A percentile compares a stretch with the other conserved stretches of the same genome.
Evolutionary conservation across 1,140 invertebrate genomes (phyloP).

Genomic region (Leucophenga varia): DNA sequence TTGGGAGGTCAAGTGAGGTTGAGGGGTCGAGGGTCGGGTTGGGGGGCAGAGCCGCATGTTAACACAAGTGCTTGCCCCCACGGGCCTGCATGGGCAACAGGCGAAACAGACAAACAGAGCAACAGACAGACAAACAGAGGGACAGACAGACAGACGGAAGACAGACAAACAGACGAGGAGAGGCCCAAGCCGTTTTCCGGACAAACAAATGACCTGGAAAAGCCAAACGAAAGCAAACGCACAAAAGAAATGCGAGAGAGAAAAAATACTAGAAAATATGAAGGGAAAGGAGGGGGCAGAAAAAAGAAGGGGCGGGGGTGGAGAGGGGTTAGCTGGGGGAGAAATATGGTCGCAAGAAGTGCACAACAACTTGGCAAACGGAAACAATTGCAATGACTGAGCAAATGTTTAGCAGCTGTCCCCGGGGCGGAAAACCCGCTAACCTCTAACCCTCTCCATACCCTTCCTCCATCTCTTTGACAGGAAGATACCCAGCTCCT

Average conservation of each 20-base stretch:
- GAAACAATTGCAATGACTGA: constrained; percentile 47
- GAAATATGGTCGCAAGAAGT: too few relatives aligned
- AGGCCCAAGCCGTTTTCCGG: constrained; percentile 30
- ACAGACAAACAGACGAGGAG: too few relatives aligned
- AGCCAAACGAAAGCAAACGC: constrained; percentile 38
- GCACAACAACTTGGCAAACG: constrained; percentile 28
- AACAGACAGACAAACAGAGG: constrained; percentile 3
- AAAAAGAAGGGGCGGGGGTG: constrained; percentile 17
- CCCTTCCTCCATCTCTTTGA: too few relatives aligned
- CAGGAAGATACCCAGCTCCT: neutral
- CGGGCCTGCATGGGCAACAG: constrained; percentile 19
- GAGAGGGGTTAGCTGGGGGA: too few relatives aligned
- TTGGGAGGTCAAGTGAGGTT: neutral
- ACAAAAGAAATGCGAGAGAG: constrained; percentile 29
- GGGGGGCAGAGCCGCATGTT: constrained; percentile 19
- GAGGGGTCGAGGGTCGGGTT: constrained; percentile 7
- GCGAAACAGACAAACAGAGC: constrained; percentile 5
- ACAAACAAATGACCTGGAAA: constrained; percentile 46
- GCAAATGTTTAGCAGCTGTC: constrained; percentile 48
- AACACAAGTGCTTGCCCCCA: constrained; percentile 36
- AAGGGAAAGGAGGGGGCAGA: constrained; percentile 8
- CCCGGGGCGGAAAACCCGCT: constrained; percentile 7
- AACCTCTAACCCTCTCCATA: neutral
- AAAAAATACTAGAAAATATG: constrained; percentile 9
- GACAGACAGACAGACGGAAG: neutral